Evolutionary conservation across 2,888 invertebrate genomes (phyloP).

Genomic region (Dromius quadrimaculatus): DNA sequence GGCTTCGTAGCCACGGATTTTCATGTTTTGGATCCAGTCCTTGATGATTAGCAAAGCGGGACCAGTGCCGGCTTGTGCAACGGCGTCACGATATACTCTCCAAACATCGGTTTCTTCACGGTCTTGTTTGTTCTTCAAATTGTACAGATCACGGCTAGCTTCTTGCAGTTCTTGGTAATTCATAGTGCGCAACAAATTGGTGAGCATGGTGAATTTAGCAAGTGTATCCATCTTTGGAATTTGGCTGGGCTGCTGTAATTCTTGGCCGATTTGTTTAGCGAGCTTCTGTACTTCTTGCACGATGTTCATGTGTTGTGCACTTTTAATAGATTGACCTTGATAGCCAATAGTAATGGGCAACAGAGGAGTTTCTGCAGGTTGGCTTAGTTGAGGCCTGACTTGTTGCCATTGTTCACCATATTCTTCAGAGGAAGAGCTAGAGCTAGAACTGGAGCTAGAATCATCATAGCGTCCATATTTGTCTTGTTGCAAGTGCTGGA

Average conservation of each 20-base stretch:
- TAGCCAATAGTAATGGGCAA: slow-evolving; percentile 67
- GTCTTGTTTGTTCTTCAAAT: slow-evolving; percentile 59
- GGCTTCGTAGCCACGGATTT: slow-evolving; percentile 72
- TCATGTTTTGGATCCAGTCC: slow-evolving; percentile 71
- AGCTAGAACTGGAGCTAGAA: slow-evolving; percentile 53
- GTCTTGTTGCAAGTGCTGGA: slow-evolving; percentile 4
- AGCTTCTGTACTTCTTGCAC: slow-evolving; percentile 62
- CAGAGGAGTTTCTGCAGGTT: slow-evolving; percentile 67
- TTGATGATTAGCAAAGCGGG: slow-evolving; percentile 75
- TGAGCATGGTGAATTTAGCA: slow-evolving; percentile 74
- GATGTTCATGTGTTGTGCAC: slow-evolving; percentile 55
- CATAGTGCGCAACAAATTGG: slow-evolving; percentile 73
- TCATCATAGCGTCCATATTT: slow-evolving; percentile 31
- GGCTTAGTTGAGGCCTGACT: slow-evolving; percentile 58
- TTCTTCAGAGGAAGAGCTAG: slow-evolving; percentile 55
- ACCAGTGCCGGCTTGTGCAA: slow-evolving; percentile 76
- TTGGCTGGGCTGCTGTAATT: slow-evolving; percentile 71
- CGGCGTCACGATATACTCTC: slow-evolving; percentile 76
- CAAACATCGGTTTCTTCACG: slow-evolving; percentile 68
- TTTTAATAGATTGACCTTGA: slow-evolving; percentile 66
- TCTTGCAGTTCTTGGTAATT: slow-evolving; percentile 72
- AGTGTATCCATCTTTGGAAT: slow-evolving; percentile 72
- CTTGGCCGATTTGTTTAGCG: slow-evolving; percentile 72
- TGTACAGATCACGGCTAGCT: slow-evolving; percentile 69
- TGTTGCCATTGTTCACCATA: slow-evolving; percentile 57